A percentile compares a stretch with the other conserved stretches of the same genome.
Conservation (phyloP, 2,888 invertebrate species). For the Mechanitis messenoides region DNA sequence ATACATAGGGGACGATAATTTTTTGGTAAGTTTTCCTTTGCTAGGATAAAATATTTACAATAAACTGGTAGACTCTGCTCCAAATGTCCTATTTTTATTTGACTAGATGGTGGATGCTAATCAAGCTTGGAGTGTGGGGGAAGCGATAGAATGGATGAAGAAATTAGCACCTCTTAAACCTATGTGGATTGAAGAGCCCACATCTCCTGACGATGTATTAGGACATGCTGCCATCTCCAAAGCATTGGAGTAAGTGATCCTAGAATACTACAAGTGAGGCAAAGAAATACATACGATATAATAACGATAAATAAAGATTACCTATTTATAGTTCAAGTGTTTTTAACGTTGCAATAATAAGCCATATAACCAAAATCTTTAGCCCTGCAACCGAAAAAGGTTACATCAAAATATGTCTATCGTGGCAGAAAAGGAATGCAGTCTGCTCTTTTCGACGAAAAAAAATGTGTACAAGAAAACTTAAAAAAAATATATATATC, state of each 20-base stretch:
- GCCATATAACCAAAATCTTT: too few relatives aligned
- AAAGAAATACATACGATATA: not conserved
- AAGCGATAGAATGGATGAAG: conserved; percentile 92
- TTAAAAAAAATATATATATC: not conserved
- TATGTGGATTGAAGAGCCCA: conserved; percentile 95
- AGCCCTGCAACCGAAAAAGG: too few relatives aligned
- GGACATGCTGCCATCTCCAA: conserved; percentile 88
- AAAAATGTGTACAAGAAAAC: too few relatives aligned
- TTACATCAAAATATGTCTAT: too few relatives aligned
- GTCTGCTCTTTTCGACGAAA: too few relatives aligned
- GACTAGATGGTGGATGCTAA: conserved; percentile 90
- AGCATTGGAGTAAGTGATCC: conserved; percentile 71
- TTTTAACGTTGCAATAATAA: too few relatives aligned
- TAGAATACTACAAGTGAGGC: too few relatives aligned
- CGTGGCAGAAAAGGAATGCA: too few relatives aligned
- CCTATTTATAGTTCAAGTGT: not conserved
- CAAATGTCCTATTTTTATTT: not conserved
- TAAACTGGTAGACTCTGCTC: not conserved
- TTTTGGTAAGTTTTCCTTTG: conserved; percentile 75
- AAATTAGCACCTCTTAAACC: conserved; percentile 83
- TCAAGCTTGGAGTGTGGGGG: conserved; percentile 90
- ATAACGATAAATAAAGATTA: not conserved
- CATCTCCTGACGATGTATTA: conserved; percentile 92
- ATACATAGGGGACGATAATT: conserved; percentile 84
- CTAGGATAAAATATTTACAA: not conserved